Evolutionary conservation across 2,113 vertebrate genomes (phyloP).

Genomic region (Epinephelus cyanopodus): DNA sequence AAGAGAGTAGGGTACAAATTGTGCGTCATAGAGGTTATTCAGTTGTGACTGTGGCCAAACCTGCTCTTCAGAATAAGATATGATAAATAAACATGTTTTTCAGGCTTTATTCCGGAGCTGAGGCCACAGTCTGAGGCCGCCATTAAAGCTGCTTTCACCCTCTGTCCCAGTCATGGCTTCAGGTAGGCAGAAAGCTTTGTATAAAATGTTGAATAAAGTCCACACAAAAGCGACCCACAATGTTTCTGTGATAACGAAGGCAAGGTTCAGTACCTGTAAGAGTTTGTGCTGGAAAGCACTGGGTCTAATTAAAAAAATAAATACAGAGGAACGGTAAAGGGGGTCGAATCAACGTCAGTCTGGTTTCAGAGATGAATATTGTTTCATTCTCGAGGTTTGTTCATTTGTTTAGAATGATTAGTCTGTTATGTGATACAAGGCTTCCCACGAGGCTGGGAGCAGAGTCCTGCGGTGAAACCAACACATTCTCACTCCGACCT

Average conservation of each 20-base stretch:
- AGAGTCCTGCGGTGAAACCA: no score
- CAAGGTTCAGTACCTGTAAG: neutral
- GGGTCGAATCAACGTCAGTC: neutral
- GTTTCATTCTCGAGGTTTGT: neutral
- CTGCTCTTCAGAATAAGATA: neutral
- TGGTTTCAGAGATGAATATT: neutral
- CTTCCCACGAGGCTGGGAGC: no score
- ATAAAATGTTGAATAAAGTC: neutral
- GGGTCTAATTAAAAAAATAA: neutral
- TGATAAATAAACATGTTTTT: slow-evolving; percentile 26
- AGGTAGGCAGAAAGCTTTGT: slow-evolving; percentile 7
- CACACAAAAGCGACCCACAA: neutral
- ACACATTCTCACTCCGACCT: no score
- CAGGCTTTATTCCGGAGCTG: no score
- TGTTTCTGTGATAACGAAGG: slow-evolving; percentile 20
- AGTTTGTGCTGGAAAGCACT: neutral
- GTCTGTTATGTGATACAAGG: no score
- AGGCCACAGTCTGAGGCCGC: neutral
- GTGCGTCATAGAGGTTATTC: neutral
- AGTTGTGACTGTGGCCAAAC: neutral
- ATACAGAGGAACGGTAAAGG: neutral
- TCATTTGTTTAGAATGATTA: neutral
- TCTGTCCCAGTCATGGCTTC: neutral
- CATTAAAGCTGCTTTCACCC: neutral
- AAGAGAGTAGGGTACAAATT: neutral